These are phyloP conservation scores for Oligia latruncula DNA, from an alignment of 2,888 invertebrate species.

Conservation along the genomic window DNA sequence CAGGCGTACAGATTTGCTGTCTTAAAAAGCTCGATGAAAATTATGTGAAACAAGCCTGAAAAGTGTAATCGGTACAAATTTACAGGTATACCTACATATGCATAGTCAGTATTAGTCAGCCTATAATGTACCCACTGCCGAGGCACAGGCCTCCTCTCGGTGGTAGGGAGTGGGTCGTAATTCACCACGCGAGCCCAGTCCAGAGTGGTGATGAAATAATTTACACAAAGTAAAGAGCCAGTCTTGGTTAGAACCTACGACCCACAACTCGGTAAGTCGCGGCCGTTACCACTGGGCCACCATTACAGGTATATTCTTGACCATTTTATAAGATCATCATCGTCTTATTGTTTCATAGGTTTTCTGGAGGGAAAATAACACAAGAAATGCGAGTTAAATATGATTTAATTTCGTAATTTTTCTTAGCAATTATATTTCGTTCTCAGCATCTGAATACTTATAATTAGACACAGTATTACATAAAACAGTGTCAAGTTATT, in stretches of 20 bases:
- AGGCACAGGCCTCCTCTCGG: not conserved
- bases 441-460: slow-evolving; percentile 88
- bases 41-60: not conserved
- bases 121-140: not conserved
- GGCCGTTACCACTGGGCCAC: not conserved
- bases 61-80: not conserved
- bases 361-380: slow-evolving; percentile 60
- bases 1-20: not conserved
- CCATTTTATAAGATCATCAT: not conserved
- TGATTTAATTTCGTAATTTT: slow-evolving; percentile 90
- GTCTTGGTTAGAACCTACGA: not conserved
- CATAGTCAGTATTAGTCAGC: not conserved
- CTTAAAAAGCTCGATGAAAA: not conserved
- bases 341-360: not conserved
- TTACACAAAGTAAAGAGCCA: not conserved
- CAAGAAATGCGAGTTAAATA: slow-evolving; percentile 87
- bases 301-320: not conserved
- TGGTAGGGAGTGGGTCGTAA: not conserved
- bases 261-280: not conserved
- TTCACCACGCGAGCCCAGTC: not conserved
- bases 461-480: slow-evolving; percentile 86
- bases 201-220: no score
- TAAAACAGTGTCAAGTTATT: slow-evolving; percentile 81
- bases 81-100: not conserved
- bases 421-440: slow-evolving; percentile 90